Conservation (phyloP, 2,888 invertebrate genomes). For the Caenorhabditis afra region DNA sequence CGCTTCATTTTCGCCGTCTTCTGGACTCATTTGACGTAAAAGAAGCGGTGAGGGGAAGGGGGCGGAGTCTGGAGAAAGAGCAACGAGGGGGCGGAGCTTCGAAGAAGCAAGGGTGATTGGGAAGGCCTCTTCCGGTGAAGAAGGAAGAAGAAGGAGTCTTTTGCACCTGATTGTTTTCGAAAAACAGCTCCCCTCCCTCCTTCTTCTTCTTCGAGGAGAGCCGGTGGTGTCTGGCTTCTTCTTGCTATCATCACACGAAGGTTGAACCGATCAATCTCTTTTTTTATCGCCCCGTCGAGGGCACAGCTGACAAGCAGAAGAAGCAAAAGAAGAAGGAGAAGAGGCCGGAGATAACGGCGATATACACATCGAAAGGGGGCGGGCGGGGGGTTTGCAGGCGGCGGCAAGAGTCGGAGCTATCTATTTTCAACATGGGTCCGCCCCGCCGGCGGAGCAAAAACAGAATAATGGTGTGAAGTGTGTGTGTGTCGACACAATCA, state of each 20-base stretch:
- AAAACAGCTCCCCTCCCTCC: slow-evolving; percentile 15
- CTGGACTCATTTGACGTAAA: not conserved
- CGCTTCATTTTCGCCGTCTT: no score
- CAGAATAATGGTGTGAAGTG: slow-evolving; percentile 31
- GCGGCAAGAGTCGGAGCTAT: no score
- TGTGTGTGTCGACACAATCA: slow-evolving; percentile 56
- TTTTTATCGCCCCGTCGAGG: slow-evolving; percentile 3
- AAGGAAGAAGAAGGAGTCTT: slow-evolving; percentile 17
- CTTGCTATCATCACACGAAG: slow-evolving; percentile 25
- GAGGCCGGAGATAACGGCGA: slow-evolving; percentile 36
- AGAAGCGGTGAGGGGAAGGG: not conserved
- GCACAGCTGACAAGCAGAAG: slow-evolving; percentile 29
- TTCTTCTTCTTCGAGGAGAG: no score
- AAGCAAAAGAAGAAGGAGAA: no score
- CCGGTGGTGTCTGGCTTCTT: slow-evolving; percentile 5
- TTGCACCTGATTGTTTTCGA: slow-evolving; percentile 30
- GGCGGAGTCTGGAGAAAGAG: not conserved
- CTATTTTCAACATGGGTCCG: slow-evolving; percentile 38
- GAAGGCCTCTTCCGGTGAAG: no score
- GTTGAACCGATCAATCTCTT: slow-evolving; percentile 44
- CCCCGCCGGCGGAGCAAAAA: slow-evolving; percentile 13
- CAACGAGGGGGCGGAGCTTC: not conserved
- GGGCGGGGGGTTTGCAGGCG: slow-evolving; percentile 10
- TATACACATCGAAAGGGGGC: slow-evolving; percentile 24
- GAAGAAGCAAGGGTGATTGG: not conserved